Evolutionary conservation across 2,113 vertebrate genomes (phyloP), one percentile per base, ranked within the genome.

Genomic region (Sylvietta virens): DNA sequence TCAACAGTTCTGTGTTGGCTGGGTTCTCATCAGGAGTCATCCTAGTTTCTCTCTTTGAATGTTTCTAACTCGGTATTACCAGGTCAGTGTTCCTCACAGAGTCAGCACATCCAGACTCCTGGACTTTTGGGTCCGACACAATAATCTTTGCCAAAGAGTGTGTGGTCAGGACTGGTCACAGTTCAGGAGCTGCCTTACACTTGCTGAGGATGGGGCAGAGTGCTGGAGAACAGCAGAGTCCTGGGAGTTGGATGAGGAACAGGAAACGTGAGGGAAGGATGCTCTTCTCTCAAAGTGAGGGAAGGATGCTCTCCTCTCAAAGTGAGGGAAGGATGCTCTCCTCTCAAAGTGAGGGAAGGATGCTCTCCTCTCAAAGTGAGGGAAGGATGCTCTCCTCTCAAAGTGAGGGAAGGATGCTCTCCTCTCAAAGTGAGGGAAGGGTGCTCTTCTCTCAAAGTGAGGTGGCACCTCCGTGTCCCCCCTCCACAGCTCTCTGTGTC

Each of bases 81-180:
- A 88, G 65, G 82, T 78, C 88, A 78, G 65, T 51, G 84, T 83
- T 90, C 74, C 67, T 95, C 88, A 88, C 22, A 40, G 85, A 92
- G 85, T 86, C 88, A 88, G 33, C 35, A 56, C 61, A 67, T 61
- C 61, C 72, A 81, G 72, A 45, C 85, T 93, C 72, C 56, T 62
- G 88, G 90, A 78, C 82, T 86, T 15, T 24, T 30, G 45, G 60
- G 88, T 93, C 88, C 22, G 14, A 61, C 76, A 90, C 44, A 92
- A 79, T 48, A 88, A 88, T 57, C 92, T 90, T 96, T 95, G 93
- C 96, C 95, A 97, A 95, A 97, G 93, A 95, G 86, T 33, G 69
- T 72, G 90, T 4, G 7, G 88, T 92, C 90, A 94, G 94, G 90
- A 86, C 94, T 84, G 86, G 53, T 20, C 90, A 79, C 76, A 81